Evolutionary conservation across 2,797 vertebrate genomes (phyloP), one percentile per base, ranked within the genome.

Genomic region (Sebastes itinus): DNA sequence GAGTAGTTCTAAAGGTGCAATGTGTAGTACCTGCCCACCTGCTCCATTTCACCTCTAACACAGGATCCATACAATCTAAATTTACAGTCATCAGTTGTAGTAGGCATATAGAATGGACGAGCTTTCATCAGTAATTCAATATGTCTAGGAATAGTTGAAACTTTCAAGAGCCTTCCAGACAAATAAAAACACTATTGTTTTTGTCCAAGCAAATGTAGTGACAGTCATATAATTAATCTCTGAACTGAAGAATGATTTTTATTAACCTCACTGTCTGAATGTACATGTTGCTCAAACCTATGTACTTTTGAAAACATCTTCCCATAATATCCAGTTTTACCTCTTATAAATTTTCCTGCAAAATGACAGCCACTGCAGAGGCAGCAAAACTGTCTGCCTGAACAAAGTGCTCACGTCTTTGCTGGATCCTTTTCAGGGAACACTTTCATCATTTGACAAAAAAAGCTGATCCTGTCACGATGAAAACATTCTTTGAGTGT

Each of bases 391-490:
- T 77, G 77, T 32, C 42, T 69, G 13, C 30, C 63, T 65, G 72
- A 78, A 85, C 72, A 80, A 83, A 83, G 74, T 49, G 42, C 28
- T 68, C 71, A 32, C 38, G n/a, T 64, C 27, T 75, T 59, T 38
- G 62, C 70, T 32, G 33, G 33, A 81, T 82, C 64, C 27, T 77
- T 86, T 86, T 70, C 65, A 80, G 69, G n/a, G 59, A 82, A 62
- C 33, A 54, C 72, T 82, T 88, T 85, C 67, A 85, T 89, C 86
- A 82, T 74, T 55, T 78, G 14, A 81, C 73, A 80, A 78, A 82
- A 54, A 77, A 84, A 75, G 56, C 42, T 28, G 60, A 84, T 85
- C 67, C 77, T 75, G 75, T 81, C 60, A 62, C 16, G 18, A 79
- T 85, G 49, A 85, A 85, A 86, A 30, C 77, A 72, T 6, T 62